Base-by-base conservation (phyloP, 2,797 vertebrate genomes). In the Brachyrhaphis roseni region DNA sequence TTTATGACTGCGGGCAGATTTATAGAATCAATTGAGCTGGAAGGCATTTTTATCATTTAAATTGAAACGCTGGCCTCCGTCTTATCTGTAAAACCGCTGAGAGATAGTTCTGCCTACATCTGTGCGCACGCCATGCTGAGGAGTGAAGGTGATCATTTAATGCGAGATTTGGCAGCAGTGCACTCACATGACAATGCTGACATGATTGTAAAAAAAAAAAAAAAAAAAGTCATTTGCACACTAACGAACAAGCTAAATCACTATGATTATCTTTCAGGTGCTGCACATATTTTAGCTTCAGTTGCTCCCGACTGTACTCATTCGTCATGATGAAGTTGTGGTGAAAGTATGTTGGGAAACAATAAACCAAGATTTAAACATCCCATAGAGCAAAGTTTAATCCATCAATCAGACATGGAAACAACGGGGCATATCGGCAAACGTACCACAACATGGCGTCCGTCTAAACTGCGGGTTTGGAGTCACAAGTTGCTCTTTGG, bases 51-150 rank as follows among this genome's bases (percentile, higher is more conserved):
- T 8, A 74, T 74, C 12, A 46, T 12, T 18, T 20, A 34, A 62
- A 76, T 41, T 39, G 55, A 31, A 84, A 64, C 45, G 41, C 43
- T 49, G 57, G 68, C 31, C 62, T 72, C 36, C 45, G 18, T 90
- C 84, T 87, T 78, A 87, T 89, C 84, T 74, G 20, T 36, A 78
- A 68, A 79, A 70, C 34, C 26, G 39, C 45, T 26, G 18, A 57
- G 46, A 51, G 46, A 57, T 4, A 55, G 66, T 15, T 34, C 16
- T 72, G 23, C 43, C 13, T 49, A 28, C 31, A 55, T 80, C 23
- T 59, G 39, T 57, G 39, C 0, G 23, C 23, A 36, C 12, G 6
- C 26, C 26, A 64, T 20, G 51, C 34, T 20, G 31, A 28, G 49
- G 15, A 39, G 8, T 59, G 31, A 45, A 82, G 41, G 39, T 53